Base-by-base conservation (phyloP, 2,797 vertebrate genomes). In the Tapera naevia region DNA sequence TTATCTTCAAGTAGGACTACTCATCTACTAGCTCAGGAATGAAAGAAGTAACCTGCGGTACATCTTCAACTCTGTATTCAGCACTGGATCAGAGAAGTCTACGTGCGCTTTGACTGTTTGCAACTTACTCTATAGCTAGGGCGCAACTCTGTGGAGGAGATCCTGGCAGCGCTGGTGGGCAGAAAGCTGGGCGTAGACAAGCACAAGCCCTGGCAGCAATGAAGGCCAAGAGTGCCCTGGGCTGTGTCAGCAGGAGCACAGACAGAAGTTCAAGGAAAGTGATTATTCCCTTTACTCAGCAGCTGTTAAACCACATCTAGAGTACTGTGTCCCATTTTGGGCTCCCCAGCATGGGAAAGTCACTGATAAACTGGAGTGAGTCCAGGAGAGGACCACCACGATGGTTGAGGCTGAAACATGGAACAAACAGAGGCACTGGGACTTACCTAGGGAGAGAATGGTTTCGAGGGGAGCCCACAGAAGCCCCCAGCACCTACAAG, bases 351-450 rank as follows among this genome's bases (percentile, higher is more conserved):
- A 24, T 0, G 0, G 18, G 28, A 86, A 89, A 86, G 25, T 18
- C 14, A 17, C 3, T 0, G 0, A n/a, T 9, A 39, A 71, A 60
- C 22, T 6, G 28, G 4, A 72, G 16, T 4, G 2, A 80, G 43
- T 15, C 16, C 51, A 18, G 43, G 6, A 4, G 10, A 75, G 27
- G 37, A 19, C 13, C 13, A 14, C 13, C 3, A 7, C 0, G 3
- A 9, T 17, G 19, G 3, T 5, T 4, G 5, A 17, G 17, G 23
- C 3, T 27, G 27, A 35, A 79, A n/a, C 7, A 54, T 0, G 25
- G 80, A n/a, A 39, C 21, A 41, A 19, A 17, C 16, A 39, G 1
- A 54, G 27, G 13, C 22, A 56, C 18, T 6, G 3, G 13, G 7
- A 8, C 27, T 56, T 46, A 23, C 23, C 33, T 62, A 10, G 4